Percentiles rank a stretch among this genome's conserved stretches.
Evolutionary conservation across 2,888 invertebrate species (phyloP).

Genomic region (Onchidella celtica): DNA sequence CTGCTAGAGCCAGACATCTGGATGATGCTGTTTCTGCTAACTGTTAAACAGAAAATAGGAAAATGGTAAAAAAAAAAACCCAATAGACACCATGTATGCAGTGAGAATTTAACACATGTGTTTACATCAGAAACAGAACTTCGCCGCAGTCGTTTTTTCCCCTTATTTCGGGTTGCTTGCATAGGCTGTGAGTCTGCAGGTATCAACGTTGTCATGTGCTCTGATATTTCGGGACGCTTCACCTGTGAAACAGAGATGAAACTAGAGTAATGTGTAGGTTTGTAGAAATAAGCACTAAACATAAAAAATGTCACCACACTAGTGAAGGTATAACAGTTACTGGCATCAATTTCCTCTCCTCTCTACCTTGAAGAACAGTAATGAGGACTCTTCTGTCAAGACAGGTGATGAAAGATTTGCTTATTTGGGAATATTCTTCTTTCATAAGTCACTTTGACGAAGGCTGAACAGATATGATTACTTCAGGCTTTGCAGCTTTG

Average conservation of each 20-base stretch:
- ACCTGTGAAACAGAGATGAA: conserved; percentile 60
- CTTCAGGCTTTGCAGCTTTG: conserved; percentile 34
- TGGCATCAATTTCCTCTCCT: too few relatives aligned
- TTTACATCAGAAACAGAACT: conserved; percentile 47
- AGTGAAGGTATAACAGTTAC: too few relatives aligned
- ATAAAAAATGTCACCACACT: background rate
- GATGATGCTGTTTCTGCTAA: too few relatives aligned
- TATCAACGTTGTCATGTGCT: conserved; percentile 57
- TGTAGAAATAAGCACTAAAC: background rate
- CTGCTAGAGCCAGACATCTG: too few relatives aligned
- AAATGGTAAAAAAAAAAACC: too few relatives aligned
- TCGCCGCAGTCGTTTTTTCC: conserved; percentile 52
- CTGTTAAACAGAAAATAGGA: too few relatives aligned
- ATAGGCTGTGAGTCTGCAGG: conserved; percentile 44
- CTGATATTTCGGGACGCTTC: conserved; percentile 70
- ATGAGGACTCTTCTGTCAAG: too few relatives aligned
- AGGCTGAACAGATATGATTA: conserved; percentile 9
- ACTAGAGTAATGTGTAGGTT: background rate
- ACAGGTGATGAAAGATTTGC: too few relatives aligned
- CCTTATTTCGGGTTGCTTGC: conserved; percentile 40
- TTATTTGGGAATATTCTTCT: conserved; percentile 51
- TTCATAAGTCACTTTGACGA: conserved; percentile 24
- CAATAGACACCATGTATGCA: too few relatives aligned
- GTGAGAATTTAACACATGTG: background rate
- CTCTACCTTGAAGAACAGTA: too few relatives aligned